phyloP scores from a whole-genome alignment of 1,140 invertebrate genomes.

The Eriocheir sinensis region DNA sequence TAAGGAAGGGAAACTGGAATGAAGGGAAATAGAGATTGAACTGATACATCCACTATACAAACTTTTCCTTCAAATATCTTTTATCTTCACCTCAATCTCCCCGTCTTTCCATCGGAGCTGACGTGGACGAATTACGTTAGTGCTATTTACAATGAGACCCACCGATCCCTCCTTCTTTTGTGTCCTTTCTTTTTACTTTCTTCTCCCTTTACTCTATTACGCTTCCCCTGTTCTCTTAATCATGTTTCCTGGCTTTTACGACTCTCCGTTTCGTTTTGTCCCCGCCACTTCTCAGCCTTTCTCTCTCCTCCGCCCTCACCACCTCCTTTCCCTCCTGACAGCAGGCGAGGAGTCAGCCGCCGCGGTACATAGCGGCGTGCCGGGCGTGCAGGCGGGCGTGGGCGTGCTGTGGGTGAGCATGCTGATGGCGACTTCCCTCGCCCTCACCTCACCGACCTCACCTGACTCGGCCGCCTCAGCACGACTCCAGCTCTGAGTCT shows the following conservation, averaged over 20 bases:
- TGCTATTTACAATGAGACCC: too few relatives aligned
- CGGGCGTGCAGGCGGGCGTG: slow-evolving; percentile 18
- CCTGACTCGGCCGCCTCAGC: neutral
- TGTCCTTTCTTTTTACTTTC: neutral
- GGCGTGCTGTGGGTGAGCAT: slow-evolving; percentile 56
- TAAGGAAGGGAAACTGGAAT: too few relatives aligned
- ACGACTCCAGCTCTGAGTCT: neutral
- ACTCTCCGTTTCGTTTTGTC: neutral
- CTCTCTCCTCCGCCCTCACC: neutral
- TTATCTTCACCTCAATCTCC: neutral
- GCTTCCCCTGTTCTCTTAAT: neutral
- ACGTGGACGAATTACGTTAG: too few relatives aligned
- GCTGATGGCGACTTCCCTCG: slow-evolving; percentile 14
- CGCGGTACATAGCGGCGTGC: slow-evolving; percentile 57
- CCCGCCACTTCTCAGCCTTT: neutral
- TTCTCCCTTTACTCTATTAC: neutral
- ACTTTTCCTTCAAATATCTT: neutral
- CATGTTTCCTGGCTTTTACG: too few relatives aligned
- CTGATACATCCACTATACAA: neutral
- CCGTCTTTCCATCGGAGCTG: neutral
- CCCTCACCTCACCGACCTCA: neutral
- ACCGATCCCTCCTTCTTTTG: neutral
- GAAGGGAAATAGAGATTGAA: too few relatives aligned
- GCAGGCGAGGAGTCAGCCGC: slow-evolving; percentile 64
- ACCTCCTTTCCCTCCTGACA: slow-evolving; percentile 20